Evolutionary conservation across 2,888 invertebrate species (phyloP).

Genomic region (Carabus problematicus): DNA sequence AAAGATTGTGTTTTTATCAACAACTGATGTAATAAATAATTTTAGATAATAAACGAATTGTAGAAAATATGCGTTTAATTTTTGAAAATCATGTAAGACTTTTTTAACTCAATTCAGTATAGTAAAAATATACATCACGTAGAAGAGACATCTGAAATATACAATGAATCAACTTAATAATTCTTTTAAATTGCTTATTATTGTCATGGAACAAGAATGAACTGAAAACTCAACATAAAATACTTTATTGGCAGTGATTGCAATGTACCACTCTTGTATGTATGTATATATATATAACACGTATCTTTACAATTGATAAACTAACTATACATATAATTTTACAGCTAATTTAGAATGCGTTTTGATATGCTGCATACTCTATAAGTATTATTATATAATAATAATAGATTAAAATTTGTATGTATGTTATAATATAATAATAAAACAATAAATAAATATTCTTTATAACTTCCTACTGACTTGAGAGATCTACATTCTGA

Average conservation of each 20-base stretch:
- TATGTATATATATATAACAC: slow-evolving; percentile 28
- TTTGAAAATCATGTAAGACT: too few relatives aligned
- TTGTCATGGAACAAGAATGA: too few relatives aligned
- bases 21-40: too few relatives aligned
- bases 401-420: slow-evolving; percentile 35
- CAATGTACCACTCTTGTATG: slow-evolving; percentile 28
- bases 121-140: too few relatives aligned
- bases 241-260: slow-evolving; percentile 40
- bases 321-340: slow-evolving; percentile 28
- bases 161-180: too few relatives aligned
- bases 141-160: too few relatives aligned
- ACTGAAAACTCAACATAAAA: slow-evolving; percentile 34
- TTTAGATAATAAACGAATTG: too few relatives aligned
- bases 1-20: too few relatives aligned
- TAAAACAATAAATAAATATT: slow-evolving; percentile 39
- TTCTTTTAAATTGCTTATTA: too few relatives aligned
- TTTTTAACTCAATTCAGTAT: too few relatives aligned
- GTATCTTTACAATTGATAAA: slow-evolving; percentile 12
- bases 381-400: slow-evolving; percentile 2
- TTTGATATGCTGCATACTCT: slow-evolving; percentile 31
- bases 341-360: slow-evolving; percentile 34
- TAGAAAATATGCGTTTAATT: too few relatives aligned
- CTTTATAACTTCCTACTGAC: slow-evolving; percentile 35
- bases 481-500: slow-evolving; percentile 33
- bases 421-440: slow-evolving; percentile 21